Evolutionary conservation across 1,140 invertebrate genomes (phyloP).

Genomic region (Bilobella aurantiaca): DNA sequence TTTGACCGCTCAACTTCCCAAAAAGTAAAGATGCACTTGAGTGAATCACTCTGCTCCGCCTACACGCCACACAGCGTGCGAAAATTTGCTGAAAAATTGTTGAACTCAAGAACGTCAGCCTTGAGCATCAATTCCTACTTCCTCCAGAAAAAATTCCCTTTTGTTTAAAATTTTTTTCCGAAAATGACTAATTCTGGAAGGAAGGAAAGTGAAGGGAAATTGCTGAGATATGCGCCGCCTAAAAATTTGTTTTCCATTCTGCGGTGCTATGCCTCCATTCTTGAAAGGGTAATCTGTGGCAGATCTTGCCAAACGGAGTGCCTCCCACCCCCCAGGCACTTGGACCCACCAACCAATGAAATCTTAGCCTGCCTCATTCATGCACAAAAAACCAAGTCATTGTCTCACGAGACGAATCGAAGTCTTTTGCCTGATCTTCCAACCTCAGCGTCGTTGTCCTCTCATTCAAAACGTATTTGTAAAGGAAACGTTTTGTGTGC

Average conservation of each 20-base stretch:
- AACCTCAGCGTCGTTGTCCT: not conserved
- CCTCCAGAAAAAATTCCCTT: not conserved
- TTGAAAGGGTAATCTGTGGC: not conserved
- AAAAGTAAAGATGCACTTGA: not conserved
- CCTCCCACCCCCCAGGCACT: not conserved
- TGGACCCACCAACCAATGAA: not conserved
- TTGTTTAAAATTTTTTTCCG: no score
- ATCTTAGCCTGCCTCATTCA: not conserved
- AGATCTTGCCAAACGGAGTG: not conserved
- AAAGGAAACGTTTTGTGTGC: no score
- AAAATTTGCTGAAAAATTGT: not conserved
- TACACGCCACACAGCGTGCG: not conserved
- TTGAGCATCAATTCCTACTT: not conserved
- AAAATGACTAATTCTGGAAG: no score
- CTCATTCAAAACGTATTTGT: not conserved
- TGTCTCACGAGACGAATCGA: slow-evolving; percentile 5
- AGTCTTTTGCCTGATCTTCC: not conserved
- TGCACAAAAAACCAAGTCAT: not conserved
- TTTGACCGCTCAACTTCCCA: not conserved
- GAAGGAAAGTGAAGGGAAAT: no score
- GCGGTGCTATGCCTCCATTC: not conserved
- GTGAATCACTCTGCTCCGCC: not conserved
- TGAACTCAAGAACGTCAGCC: not conserved
- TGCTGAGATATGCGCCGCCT: not conserved
- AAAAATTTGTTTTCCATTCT: not conserved